Conservation (phyloP, 1,140 invertebrate genomes). For the Ptiloglossa arizonensis region DNA sequence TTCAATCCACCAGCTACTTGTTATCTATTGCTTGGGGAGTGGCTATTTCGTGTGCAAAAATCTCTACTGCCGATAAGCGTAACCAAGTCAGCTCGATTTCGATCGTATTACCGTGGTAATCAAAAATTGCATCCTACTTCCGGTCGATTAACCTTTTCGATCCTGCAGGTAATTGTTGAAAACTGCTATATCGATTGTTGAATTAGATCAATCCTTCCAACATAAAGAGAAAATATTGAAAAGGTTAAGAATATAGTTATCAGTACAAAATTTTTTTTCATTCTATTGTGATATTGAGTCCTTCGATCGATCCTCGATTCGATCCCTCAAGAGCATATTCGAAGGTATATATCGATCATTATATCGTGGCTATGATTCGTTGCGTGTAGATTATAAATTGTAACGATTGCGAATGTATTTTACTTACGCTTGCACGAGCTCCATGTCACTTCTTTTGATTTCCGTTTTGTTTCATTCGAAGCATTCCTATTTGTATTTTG, state of each 20-base stretch:
- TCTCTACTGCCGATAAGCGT: conserved; percentile 30
- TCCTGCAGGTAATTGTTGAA: neutral
- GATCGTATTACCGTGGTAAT: conserved; percentile 27
- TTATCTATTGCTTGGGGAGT: conserved; percentile 26
- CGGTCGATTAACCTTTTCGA: neutral
- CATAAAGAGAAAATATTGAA: too few relatives aligned
- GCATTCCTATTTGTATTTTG: conserved; percentile 32
- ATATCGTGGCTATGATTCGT: conserved; percentile 38
- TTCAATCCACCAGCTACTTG: neutral
- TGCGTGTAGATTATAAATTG: conserved; percentile 20
- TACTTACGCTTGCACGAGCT: conserved; percentile 37
- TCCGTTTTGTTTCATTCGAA: conserved; percentile 24
- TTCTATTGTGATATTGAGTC: neutral
- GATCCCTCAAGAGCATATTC: conserved; percentile 3
- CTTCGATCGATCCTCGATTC: conserved; percentile 11
- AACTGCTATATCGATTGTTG: neutral
- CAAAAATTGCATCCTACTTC: conserved; percentile 9
- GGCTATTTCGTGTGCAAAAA: conserved; percentile 45
- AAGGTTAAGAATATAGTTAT: neutral
- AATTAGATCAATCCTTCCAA: too few relatives aligned
- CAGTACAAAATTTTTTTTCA: neutral
- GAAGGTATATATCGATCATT: conserved; percentile 9
- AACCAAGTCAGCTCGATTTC: conserved; percentile 10
- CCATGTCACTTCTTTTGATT: neutral
- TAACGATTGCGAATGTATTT: conserved; percentile 38